These are phyloP conservation scores for Stegastes partitus DNA, from an alignment of 2,113 vertebrate species.

Conservation along the genomic window DNA sequence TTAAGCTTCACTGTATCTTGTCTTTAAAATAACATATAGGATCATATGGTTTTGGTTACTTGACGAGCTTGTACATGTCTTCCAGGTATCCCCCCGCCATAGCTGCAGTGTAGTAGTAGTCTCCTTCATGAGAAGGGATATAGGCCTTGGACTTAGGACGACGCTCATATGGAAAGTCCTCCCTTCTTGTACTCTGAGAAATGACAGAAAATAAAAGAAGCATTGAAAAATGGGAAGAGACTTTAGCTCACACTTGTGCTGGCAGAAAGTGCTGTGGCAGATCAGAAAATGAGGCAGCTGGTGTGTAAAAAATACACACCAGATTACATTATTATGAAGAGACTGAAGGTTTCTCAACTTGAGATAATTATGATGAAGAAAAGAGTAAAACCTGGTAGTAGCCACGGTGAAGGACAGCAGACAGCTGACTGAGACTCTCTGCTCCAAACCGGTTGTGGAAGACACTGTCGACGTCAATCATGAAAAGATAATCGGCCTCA, in stretches of 20 bases:
- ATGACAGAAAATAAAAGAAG: background rate
- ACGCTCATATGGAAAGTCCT: slow-evolving; percentile 47
- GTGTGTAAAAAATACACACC: no score
- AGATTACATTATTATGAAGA: no score
- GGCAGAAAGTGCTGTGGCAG: background rate
- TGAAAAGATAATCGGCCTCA: slow-evolving; percentile 61
- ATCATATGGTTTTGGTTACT: slow-evolving; percentile 6
- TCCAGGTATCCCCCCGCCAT: slow-evolving; percentile 64
- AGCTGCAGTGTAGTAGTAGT: slow-evolving; percentile 65
- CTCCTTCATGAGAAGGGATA: slow-evolving; percentile 48
- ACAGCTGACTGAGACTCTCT: slow-evolving; percentile 47
- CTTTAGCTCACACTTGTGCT: background rate
- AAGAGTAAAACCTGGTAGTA: slow-evolving; percentile 54
- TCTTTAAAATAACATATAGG: background rate
- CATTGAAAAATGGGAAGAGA: background rate
- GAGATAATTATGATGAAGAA: background rate
- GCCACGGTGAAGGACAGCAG: slow-evolving; percentile 60
- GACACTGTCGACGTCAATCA: slow-evolving; percentile 66
- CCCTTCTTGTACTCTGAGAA: slow-evolving; percentile 18
- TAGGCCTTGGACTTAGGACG: slow-evolving; percentile 33
- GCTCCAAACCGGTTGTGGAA: slow-evolving; percentile 52
- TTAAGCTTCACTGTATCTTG: background rate
- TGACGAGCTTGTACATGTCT: slow-evolving; percentile 59
- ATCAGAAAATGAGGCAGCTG: no score
- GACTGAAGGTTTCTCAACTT: background rate